Evolutionary conservation across 2,888 invertebrate species (phyloP).

Genomic region (Spodoptera picta): DNA sequence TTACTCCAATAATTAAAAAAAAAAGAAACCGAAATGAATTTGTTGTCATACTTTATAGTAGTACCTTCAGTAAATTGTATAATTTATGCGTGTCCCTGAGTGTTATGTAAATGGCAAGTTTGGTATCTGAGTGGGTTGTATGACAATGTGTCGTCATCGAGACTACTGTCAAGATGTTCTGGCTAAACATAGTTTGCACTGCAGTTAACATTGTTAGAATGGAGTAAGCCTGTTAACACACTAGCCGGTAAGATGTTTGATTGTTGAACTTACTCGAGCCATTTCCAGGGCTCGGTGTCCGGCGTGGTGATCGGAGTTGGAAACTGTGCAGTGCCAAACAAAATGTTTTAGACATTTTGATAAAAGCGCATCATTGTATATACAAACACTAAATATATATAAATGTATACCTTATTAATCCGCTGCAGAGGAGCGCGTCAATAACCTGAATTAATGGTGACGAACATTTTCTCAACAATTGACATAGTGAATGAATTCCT

Average conservation of each 20-base stretch:
- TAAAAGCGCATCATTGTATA: constrained; percentile 42
- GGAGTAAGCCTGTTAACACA: constrained; percentile 57
- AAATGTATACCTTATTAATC: constrained; percentile 53
- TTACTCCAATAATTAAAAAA: no score
- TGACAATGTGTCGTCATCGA: no score
- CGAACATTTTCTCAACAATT: constrained; percentile 11
- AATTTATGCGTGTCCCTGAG: no score
- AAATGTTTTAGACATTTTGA: constrained; percentile 67
- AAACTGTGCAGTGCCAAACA: constrained; percentile 90
- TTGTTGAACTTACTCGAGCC: constrained; percentile 93
- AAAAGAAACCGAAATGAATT: no score
- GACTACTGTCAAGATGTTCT: background rate
- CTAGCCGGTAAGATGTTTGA: constrained; percentile 49
- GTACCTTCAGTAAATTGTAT: no score
- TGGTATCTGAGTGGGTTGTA: no score
- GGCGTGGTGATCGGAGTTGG: constrained; percentile 96
- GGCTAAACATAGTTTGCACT: constrained; percentile 2
- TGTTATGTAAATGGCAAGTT: no score
- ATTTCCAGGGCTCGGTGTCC: constrained; percentile 96
- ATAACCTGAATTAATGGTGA: constrained; percentile 39
- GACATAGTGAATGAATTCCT: constrained; percentile 17
- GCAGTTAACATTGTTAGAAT: constrained; percentile 34
- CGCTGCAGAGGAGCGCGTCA: constrained; percentile 50
- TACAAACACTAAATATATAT: constrained; percentile 30
- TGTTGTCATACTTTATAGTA: no score